Conservation (phyloP, 2,797 vertebrate genomes). For the Characodon lateralis region DNA sequence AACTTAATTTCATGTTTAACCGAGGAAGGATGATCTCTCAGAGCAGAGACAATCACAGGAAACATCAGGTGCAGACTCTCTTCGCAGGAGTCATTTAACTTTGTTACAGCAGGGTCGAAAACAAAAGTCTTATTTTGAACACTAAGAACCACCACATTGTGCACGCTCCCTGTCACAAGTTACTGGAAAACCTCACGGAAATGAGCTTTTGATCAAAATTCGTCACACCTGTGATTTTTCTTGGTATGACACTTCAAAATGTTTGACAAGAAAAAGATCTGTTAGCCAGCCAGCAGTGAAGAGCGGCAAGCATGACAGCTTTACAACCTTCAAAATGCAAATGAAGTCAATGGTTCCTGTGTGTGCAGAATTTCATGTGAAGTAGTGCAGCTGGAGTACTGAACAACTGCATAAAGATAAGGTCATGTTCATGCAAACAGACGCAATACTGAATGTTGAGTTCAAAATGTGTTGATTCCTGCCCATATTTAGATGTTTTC, state of each 20-base stretch:
- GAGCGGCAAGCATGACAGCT: conserved; percentile 3
- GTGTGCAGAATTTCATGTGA: conserved; percentile 1
- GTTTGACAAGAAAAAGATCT: conserved; percentile 8
- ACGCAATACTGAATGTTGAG: too few species aligned
- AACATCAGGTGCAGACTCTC: background rate
- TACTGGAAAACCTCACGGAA: background rate
- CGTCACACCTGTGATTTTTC: conserved; percentile 3
- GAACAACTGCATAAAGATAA: background rate
- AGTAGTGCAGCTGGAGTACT: background rate
- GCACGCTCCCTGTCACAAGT: background rate
- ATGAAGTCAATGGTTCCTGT: background rate
- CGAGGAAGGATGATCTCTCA: background rate
- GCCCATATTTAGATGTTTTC: background rate
- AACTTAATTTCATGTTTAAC: background rate
- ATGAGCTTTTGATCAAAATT: background rate
- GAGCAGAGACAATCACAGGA: conserved; percentile 26
- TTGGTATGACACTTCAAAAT: background rate
- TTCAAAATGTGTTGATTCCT: background rate
- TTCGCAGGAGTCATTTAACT: background rate
- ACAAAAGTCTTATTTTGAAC: background rate
- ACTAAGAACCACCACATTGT: background rate
- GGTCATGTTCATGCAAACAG: background rate
- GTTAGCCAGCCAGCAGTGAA: conserved; percentile 1
- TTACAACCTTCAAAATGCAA: conserved; percentile 11
- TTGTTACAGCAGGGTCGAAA: background rate